phyloP scores from a whole-genome alignment of 2,113 vertebrate species.

The Plecotus auritus region DNA sequence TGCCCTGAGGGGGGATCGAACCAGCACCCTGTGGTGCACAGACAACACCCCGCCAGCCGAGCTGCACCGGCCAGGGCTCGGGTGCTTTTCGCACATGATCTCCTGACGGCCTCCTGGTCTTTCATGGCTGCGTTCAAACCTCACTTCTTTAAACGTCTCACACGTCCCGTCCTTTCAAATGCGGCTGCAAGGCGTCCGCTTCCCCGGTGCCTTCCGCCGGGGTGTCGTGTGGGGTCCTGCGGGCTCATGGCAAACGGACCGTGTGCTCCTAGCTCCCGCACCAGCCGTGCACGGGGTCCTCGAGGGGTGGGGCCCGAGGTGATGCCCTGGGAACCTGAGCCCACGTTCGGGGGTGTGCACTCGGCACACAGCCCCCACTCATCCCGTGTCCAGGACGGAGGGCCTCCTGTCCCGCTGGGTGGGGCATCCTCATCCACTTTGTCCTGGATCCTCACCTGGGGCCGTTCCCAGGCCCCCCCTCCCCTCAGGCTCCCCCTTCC shows the following conservation, averaged over 20 bases:
- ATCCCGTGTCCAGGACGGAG: accelerated
- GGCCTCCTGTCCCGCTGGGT: accelerated
- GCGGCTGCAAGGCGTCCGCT: accelerated
- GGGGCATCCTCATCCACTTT: accelerated
- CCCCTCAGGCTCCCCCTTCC: too few species aligned
- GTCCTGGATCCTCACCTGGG: accelerated
- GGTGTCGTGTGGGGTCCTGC: too few species aligned
- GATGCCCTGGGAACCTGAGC: too few species aligned
- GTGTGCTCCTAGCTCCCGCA: background rate
- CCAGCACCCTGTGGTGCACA: too few species aligned
- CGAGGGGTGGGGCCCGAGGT: too few species aligned
- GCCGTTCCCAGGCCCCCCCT: accelerated
- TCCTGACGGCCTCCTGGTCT: background rate
- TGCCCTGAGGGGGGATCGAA: too few species aligned
- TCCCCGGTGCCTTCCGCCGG: accelerated
- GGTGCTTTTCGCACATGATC: background rate
- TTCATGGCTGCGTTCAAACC: background rate
- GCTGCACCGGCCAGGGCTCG: too few species aligned
- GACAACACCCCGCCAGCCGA: too few species aligned
- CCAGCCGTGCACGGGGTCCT: accelerated
- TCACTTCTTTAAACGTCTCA: background rate
- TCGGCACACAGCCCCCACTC: accelerated
- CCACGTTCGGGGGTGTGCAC: accelerated
- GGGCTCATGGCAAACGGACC: background rate
- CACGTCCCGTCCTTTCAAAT: background rate